phyloP scores from a whole-genome alignment of 2,113 vertebrate genomes.

The Anarhynchus alexandrinus region DNA sequence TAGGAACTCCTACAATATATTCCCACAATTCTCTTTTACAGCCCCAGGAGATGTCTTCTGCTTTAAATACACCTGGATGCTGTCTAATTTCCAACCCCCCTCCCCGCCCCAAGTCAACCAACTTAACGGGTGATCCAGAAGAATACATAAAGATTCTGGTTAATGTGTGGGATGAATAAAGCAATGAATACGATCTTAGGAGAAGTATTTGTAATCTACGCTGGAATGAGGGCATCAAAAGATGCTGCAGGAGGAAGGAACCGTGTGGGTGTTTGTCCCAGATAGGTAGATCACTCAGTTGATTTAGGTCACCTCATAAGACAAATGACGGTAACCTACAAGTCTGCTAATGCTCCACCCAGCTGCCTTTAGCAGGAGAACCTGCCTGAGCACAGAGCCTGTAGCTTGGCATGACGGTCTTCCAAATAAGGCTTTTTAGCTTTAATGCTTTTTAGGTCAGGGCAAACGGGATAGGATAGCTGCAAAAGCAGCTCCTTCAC shows the following conservation, averaged over 20 bases:
- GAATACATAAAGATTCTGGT: not conserved
- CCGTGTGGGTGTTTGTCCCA: constrained; percentile 32
- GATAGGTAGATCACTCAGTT: not conserved
- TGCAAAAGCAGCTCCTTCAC: not conserved
- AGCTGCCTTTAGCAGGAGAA: not conserved
- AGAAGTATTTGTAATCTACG: not conserved
- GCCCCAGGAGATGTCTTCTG: not conserved
- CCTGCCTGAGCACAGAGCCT: not conserved
- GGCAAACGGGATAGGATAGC: not conserved
- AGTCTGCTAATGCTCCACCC: constrained; percentile 20
- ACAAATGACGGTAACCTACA: not conserved
- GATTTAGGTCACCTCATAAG: constrained; percentile 35
- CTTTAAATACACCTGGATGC: constrained; percentile 25
- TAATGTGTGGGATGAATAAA: not conserved
- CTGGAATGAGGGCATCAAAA: constrained; percentile 20
- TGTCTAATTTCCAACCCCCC: not conserved
- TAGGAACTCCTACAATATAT: not conserved
- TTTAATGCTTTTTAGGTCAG: not conserved
- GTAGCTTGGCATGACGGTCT: not conserved
- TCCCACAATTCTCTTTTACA: constrained; percentile 11
- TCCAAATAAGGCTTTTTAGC: not conserved
- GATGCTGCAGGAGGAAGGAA: constrained; percentile 13
- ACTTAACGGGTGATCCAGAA: not conserved
- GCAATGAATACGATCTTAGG: not conserved
- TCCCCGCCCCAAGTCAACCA: not conserved